phyloP scores from a whole-genome alignment of 2,113 vertebrate species.

The Campylorhamphus procurvoides region DNA sequence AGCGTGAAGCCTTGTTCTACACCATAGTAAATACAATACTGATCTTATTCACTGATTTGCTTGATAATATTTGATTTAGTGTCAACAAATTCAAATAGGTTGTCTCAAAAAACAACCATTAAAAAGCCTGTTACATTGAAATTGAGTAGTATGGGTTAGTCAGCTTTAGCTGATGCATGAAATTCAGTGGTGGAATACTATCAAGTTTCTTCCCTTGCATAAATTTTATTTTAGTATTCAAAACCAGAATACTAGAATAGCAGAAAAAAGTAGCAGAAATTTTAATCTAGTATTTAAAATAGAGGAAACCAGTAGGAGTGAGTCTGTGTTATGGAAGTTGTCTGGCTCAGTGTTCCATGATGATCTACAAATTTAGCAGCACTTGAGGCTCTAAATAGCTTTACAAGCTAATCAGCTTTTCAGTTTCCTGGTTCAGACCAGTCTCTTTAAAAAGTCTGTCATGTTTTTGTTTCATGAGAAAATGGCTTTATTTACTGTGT shows the following conservation, averaged over 20 bases:
- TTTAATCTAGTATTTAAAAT: background rate
- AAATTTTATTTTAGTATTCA: background rate
- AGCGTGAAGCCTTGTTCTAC: background rate
- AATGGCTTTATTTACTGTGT: background rate
- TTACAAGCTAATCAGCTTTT: background rate
- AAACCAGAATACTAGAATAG: background rate
- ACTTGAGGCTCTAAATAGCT: background rate
- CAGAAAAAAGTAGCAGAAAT: background rate
- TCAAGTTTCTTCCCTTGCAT: background rate
- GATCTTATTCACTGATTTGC: background rate
- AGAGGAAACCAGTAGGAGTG: background rate
- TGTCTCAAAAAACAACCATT: background rate
- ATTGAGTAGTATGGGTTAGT: background rate
- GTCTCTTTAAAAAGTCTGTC: background rate
- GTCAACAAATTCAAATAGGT: background rate
- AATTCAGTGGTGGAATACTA: background rate
- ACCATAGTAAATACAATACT: background rate
- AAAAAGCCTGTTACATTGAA: background rate
- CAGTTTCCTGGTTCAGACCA: background rate
- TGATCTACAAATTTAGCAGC: background rate
- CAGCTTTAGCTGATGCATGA: background rate
- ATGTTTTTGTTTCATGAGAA: background rate
- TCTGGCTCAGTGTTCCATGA: background rate
- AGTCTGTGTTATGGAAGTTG: background rate
- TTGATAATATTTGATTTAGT: background rate